Conservation (phyloP, 2,888 invertebrate genomes). For the Gortyna flavago region DNA sequence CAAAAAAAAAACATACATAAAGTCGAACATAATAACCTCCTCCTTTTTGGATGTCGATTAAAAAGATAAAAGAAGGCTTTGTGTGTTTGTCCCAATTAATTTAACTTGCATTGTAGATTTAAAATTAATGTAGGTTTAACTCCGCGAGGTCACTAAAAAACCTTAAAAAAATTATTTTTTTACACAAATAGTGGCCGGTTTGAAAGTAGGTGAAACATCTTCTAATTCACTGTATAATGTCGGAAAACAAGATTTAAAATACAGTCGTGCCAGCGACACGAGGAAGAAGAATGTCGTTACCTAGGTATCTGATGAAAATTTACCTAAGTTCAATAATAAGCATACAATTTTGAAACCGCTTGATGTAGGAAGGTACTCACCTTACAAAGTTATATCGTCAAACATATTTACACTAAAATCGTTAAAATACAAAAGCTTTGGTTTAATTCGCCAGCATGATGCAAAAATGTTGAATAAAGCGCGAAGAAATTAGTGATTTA, state of each 20-base stretch:
- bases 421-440: slow-evolving; percentile 40
- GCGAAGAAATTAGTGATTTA: slow-evolving; percentile 31
- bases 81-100: neutral
- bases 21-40: no score
- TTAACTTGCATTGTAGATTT: neutral
- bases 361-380: slow-evolving; percentile 17
- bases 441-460: slow-evolving; percentile 40
- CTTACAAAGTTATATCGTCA: slow-evolving; percentile 6
- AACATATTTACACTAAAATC: slow-evolving; percentile 35
- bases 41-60: neutral
- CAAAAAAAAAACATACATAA: no score
- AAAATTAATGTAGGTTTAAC: neutral
- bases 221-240: no score
- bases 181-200: neutral
- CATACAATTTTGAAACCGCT: neutral
- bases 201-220: neutral
- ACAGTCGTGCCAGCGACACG: no score
- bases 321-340: neutral
- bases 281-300: neutral
- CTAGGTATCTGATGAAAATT: neutral
- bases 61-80: neutral
- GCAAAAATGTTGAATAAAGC: slow-evolving; percentile 48
- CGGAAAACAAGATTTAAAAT: no score
- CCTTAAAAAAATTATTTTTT: neutral
- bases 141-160: neutral